Conservation (phyloP, 2,113 vertebrate genomes). For the Piaya cayana region DNA sequence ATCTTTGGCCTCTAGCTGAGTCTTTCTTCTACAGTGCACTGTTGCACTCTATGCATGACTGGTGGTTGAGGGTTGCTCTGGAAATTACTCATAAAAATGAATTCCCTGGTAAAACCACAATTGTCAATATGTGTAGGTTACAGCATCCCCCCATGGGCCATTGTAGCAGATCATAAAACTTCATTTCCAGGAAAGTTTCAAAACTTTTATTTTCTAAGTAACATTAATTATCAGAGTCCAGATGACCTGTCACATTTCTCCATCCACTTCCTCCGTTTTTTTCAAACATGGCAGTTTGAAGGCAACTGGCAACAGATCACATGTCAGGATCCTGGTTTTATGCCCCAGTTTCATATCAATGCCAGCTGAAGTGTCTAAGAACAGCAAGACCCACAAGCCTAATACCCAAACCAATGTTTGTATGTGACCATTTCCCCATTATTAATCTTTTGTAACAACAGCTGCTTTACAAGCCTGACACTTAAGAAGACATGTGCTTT, state of each 20-base stretch:
- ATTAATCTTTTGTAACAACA: constrained; percentile 31
- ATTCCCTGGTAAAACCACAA: constrained; percentile 66
- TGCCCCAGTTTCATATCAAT: not conserved
- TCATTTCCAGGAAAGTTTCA: constrained; percentile 73
- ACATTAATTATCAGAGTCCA: constrained; percentile 53
- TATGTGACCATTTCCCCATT: not conserved
- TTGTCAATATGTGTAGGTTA: constrained; percentile 65
- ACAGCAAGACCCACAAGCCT: constrained; percentile 1
- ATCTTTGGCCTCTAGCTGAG: constrained; percentile 32
- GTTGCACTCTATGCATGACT: constrained; percentile 4
- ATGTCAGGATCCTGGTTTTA: constrained; percentile 21
- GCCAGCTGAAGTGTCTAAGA: constrained; percentile 34
- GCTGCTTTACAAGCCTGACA: constrained; percentile 50
- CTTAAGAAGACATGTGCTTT: not conserved
- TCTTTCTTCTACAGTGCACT: constrained; percentile 12
- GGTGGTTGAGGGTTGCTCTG: constrained; percentile 29
- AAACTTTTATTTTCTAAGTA: constrained; percentile 71
- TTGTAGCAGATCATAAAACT: constrained; percentile 68
- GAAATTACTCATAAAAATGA: constrained; percentile 70
- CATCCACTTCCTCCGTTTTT: constrained; percentile 38
- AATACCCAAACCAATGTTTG: constrained; percentile 7
- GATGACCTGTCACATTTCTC: constrained; percentile 34
- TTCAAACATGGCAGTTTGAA: not conserved
- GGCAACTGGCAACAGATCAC: constrained; percentile 36
- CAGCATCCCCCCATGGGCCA: constrained; percentile 51